A percentile compares a stretch with the other conserved stretches of the same genome.
phyloP scores from a whole-genome alignment of 2,797 vertebrate genomes.

The Enteromius fasciolatus region DNA sequence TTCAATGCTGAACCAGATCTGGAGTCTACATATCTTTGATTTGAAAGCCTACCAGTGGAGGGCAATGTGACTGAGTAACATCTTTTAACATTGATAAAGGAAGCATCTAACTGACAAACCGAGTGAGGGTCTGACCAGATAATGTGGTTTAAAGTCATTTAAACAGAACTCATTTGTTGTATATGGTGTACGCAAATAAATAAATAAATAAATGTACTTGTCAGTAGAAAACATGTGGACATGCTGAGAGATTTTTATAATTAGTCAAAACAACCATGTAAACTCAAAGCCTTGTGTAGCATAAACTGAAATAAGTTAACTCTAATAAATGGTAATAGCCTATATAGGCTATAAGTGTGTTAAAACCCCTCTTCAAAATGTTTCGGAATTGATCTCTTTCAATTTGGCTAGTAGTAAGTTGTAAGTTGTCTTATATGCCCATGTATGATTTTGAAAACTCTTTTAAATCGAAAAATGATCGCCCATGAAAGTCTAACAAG shows the following conservation, averaged over 20 bases:
- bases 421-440: neutral
- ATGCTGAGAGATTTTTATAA: neutral
- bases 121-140: neutral
- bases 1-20: slow-evolving; percentile 11
- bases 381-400: neutral
- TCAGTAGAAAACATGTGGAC: neutral
- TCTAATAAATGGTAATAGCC: neutral
- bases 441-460: neutral
- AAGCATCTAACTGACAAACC: neutral
- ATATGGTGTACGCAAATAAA: neutral
- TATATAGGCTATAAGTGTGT: neutral
- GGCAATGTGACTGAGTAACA: slow-evolving; percentile 10
- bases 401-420: neutral
- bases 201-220: neutral
- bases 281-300: neutral
- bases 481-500: neutral
- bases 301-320: neutral
- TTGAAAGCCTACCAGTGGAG: slow-evolving; percentile 14
- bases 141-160: neutral
- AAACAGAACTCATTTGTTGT: neutral
- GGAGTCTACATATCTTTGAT: neutral
- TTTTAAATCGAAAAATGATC: neutral
- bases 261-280: neutral
- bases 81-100: neutral
- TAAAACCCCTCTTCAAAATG: neutral